Evolutionary conservation across 2,797 vertebrate species (phyloP), one percentile per base, ranked within the genome.

Genomic region (Erpetoichthys calabaricus): DNA sequence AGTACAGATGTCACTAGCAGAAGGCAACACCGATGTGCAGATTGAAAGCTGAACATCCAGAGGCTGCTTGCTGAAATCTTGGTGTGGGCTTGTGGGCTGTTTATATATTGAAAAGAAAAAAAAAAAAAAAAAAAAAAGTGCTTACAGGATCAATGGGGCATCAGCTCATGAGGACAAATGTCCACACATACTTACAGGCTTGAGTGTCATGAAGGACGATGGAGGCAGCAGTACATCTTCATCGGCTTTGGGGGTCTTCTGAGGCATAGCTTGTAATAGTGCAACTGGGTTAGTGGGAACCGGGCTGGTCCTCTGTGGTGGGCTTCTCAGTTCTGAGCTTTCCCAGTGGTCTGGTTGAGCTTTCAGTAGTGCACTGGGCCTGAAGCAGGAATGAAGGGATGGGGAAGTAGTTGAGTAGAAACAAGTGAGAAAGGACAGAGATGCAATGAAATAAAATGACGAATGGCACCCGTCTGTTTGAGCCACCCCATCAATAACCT

Each of bases 191-290:
- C 25, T 25, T 25, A 25, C 25, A 25, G 25, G 25, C 25, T 25
- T 25, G 25, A 25, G 25, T 2, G 25, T 60, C 69, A 70, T 67
- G 68, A 90, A 89, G 60, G 79, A 81, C 9, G 84, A 79, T 3
- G 85, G 82, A 44, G 83, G 79, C 60, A 80, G 60, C 7, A 90
- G 77, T 59, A 80, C 41, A 1, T 77, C 79, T 49, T 49, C n/a
- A 60, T 60, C 25, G 69, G 63, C 43, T 64, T 47, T n/a, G 41
- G 57, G 47, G 25, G 25, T 25, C 25, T 1, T 25, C 25, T 25
- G 25, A 25, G 25, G 25, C 25, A 25, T 25, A 25, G 25, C 25
- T 25, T 25, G 25, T 25, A 25, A 25, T 25, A 25, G 25, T 25
- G 25, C 25, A 25, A 25, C 25, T 25, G 25, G 25, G 25, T 25